Evolutionary conservation across 1,140 invertebrate genomes (phyloP).

Genomic region (Brachionus sp.): DNA sequence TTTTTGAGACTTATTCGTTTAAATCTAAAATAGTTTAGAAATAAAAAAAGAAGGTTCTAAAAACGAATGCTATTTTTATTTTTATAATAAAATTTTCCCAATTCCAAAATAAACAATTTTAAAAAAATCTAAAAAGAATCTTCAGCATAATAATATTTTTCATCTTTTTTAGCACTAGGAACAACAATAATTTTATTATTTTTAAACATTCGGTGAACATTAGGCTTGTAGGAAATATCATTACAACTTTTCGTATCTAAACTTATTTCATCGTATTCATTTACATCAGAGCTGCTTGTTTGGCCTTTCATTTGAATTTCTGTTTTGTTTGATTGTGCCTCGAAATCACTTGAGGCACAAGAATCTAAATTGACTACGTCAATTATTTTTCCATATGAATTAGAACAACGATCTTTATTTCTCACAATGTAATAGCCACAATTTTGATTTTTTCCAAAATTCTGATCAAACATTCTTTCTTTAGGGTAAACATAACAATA

Average conservation of each 20-base stretch:
- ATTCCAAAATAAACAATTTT: background rate
- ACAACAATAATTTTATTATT: conserved; percentile 20
- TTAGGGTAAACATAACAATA: background rate
- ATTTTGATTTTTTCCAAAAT: no score
- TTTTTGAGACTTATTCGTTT: no score
- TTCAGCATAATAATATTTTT: conserved; percentile 6
- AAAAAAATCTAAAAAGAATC: conserved; percentile 7
- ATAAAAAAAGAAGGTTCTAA: background rate
- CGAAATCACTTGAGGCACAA: background rate
- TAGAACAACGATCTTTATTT: background rate
- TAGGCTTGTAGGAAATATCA: background rate
- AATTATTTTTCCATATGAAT: background rate
- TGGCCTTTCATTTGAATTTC: background rate
- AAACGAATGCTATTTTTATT: background rate
- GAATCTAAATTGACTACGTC: conserved; percentile 14
- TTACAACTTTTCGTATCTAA: background rate
- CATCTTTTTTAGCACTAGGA: background rate
- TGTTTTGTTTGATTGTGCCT: background rate
- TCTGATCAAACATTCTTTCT: background rate
- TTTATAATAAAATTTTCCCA: background rate
- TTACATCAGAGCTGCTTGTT: background rate
- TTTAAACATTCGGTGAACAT: background rate
- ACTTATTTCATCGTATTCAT: background rate
- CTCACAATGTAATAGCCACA: background rate
- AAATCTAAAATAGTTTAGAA: no score